Conservation (phyloP, 2,113 vertebrate species). For the Syrrhaptes paradoxus region DNA sequence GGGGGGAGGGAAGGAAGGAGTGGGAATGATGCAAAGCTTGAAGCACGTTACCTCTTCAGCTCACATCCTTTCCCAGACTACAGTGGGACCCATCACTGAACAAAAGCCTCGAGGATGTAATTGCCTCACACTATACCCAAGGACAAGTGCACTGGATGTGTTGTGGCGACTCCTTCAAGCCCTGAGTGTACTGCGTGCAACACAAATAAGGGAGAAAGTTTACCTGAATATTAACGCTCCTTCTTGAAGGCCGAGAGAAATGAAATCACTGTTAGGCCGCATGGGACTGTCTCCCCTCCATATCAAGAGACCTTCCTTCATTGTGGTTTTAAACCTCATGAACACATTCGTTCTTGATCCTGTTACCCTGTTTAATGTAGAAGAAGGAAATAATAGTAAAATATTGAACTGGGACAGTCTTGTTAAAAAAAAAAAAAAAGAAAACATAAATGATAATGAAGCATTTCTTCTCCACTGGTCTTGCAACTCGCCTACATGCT, state of each 20-base stretch:
- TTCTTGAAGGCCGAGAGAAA: slow-evolving; percentile 91
- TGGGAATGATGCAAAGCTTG: neutral
- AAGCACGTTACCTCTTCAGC: neutral
- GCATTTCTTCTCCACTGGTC: neutral
- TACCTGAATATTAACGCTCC: slow-evolving; percentile 92
- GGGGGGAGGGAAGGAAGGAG: neutral
- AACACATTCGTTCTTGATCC: slow-evolving; percentile 90
- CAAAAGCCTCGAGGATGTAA: neutral
- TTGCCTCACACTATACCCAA: neutral
- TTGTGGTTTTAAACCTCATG: slow-evolving; percentile 93
- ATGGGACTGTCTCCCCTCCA: slow-evolving; percentile 92
- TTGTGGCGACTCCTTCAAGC: neutral
- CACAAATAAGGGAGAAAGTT: neutral
- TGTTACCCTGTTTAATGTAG: slow-evolving; percentile 80
- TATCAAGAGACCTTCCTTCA: slow-evolving; percentile 88
- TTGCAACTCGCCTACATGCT: neutral
- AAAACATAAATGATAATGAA: neutral
- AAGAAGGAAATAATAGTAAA: neutral
- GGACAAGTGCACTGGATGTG: neutral
- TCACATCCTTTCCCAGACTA: neutral
- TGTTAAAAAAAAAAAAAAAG: neutral
- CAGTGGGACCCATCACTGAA: neutral
- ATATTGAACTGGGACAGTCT: neutral
- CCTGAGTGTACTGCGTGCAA: neutral
- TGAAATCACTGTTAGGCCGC: slow-evolving; percentile 90